Evolutionary conservation across 1,140 invertebrate genomes (phyloP).

Genomic region (Melitaea cinxia): DNA sequence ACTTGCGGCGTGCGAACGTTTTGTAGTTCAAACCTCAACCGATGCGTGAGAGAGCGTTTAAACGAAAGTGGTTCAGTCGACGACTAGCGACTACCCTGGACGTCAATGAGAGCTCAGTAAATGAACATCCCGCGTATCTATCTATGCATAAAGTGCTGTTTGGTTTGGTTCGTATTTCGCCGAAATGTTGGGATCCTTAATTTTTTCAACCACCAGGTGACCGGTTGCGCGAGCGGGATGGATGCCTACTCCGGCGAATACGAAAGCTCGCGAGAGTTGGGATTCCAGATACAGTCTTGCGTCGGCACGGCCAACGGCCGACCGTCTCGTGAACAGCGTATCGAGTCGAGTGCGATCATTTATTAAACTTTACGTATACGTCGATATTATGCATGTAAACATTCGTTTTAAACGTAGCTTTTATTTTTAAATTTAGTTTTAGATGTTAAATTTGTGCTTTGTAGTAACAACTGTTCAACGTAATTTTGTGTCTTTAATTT

Average conservation of each 20-base stretch:
- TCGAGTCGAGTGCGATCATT: slow-evolving; percentile 38
- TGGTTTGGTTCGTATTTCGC: slow-evolving; percentile 67
- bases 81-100: slow-evolving; percentile 29
- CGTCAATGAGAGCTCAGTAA: slow-evolving; percentile 37
- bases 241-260: slow-evolving; percentile 37
- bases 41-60: slow-evolving; percentile 33
- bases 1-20: slow-evolving; percentile 54
- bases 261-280: slow-evolving; percentile 62
- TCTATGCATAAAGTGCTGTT: slow-evolving; percentile 54
- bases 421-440: slow-evolving; percentile 22
- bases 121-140: slow-evolving; percentile 54
- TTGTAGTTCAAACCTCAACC: slow-evolving; percentile 35
- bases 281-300: slow-evolving; percentile 63
- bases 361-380: slow-evolving; percentile 68
- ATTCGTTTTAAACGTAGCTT: slow-evolving; percentile 12
- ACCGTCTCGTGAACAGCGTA: slow-evolving; percentile 46
- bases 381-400: slow-evolving; percentile 11
- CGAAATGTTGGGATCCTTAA: slow-evolving; percentile 71
- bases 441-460: slow-evolving; percentile 37
- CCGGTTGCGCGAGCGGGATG: slow-evolving; percentile 66
- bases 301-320: slow-evolving; percentile 57
- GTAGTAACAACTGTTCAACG: slow-evolving; percentile 26
- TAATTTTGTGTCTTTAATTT: slow-evolving; percentile 57
- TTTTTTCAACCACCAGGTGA: slow-evolving; percentile 70
- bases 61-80: slow-evolving; percentile 36